phyloP scores from a whole-genome alignment of 37 sponge, comb jelly and placozoan genomes.

The Beroe forskalii region DNA sequence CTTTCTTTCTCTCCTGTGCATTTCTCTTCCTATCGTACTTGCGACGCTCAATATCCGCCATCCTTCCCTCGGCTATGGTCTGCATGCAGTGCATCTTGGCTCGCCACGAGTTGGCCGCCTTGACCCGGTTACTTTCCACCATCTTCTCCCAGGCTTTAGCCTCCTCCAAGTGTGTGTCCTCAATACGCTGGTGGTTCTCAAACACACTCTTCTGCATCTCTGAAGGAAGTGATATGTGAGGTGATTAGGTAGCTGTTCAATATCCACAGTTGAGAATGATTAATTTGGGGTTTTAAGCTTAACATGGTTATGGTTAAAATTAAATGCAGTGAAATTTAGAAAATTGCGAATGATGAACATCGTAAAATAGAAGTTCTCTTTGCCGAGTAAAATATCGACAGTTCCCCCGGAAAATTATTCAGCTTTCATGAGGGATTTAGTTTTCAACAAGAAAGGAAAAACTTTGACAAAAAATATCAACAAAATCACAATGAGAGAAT shows the following conservation, averaged over 20 bases:
- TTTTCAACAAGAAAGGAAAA: too few relatives aligned
- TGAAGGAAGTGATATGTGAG: background rate
- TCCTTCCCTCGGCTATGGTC: conserved; percentile 36
- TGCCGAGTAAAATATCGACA: too few relatives aligned
- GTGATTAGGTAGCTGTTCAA: background rate
- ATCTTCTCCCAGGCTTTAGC: conserved; percentile 35
- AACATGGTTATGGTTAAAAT: background rate
- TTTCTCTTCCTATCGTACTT: conserved; percentile 40
- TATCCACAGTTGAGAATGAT: background rate
- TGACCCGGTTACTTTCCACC: conserved; percentile 10
- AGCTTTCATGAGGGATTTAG: too few relatives aligned
- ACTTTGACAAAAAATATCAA: too few relatives aligned
- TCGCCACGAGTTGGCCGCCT: conserved; percentile 43
- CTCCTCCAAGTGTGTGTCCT: conserved; percentile 48
- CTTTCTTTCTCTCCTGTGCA: conserved; percentile 2
- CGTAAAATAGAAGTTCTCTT: too few relatives aligned
- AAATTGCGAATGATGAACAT: too few relatives aligned
- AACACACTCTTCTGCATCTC: conserved; percentile 51
- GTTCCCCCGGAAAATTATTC: too few relatives aligned
- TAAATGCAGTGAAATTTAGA: background rate
- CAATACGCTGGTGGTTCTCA: conserved; percentile 41
- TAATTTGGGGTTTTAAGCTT: background rate
- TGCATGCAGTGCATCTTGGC: conserved; percentile 56
- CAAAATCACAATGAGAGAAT: too few relatives aligned
- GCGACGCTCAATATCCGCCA: conserved; percentile 49